Evolutionary conservation across 2,888 invertebrate species (phyloP), one percentile per base, ranked within the genome.

Genomic region (Ptychoptera albimana): DNA sequence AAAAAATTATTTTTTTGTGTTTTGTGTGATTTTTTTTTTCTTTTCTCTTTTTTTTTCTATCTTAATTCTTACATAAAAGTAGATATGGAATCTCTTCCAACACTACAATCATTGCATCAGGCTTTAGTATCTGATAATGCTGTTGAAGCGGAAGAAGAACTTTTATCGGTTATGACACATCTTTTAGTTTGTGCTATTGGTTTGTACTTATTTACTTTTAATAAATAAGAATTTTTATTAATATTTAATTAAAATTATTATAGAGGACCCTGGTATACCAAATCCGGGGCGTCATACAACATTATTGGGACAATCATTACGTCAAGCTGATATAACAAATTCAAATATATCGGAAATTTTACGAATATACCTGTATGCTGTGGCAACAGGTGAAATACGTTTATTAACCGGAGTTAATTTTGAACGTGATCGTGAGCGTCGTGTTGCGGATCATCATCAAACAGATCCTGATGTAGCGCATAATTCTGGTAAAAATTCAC

Each of bases 321-420:
- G 86, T 2, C 79, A 80, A 54, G 85, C 93, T 49, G 92, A 92
- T 46, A 83, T 96, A 42, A 92, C 88, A 1, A 87, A 89, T 46
- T 79, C 82, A 15, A 93, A 92, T 60, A 73, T 96, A 13, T 87
- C 89, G 46, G 96, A 96, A 63, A 81, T 96, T 43, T 68, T 97
- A 32, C 70, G 94, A 50, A 85, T 94, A 60, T 96, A 92, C 61
- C 69, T 94, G 52, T 86, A 86, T 55, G 89, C 91, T 0, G 84
- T 87, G 57, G 87, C 87, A 1, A 87, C 87, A 0, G 87, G 85
- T 0, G 87, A 88, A 59, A 77, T 88, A 2, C 85, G 86, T 50
- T 78, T 83, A 16, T 66, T 84, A 42, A 82, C 83, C 12, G 78
- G 85, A 14, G 71, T 86, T n/a, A 80, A 83, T 42, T 79, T 84